These are phyloP conservation scores for Orius laevigatus DNA, from an alignment of 1,140 invertebrate genomes.

Conservation along the genomic window DNA sequence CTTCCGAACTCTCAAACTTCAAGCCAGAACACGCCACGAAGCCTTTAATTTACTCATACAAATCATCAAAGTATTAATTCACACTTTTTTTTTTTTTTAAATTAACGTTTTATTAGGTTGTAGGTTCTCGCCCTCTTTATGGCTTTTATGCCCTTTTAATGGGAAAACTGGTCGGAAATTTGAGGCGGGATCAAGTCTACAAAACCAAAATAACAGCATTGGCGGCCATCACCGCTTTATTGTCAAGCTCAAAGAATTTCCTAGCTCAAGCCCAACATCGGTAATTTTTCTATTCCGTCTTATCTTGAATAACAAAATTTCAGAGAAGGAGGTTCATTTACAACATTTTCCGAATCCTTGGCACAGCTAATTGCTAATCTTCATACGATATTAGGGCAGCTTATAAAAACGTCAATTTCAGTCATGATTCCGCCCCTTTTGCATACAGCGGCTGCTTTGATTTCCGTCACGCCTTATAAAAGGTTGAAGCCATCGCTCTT, in stretches of 20 bases:
- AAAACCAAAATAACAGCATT: not conserved
- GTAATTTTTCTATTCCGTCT: slow-evolving; percentile 1
- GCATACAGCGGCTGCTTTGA: slow-evolving; percentile 2
- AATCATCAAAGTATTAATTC: slow-evolving; percentile 9
- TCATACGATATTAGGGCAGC: not conserved
- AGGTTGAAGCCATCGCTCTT: slow-evolving; percentile 9
- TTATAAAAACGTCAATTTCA: not conserved
- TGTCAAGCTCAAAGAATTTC: slow-evolving; percentile 11
- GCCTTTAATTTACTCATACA: slow-evolving; percentile 13
- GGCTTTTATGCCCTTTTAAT: slow-evolving; percentile 7
- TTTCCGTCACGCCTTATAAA: slow-evolving; percentile 13
- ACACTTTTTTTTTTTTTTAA: not conserved
- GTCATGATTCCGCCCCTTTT: slow-evolving; percentile 4
- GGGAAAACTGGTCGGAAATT: too few relatives aligned
- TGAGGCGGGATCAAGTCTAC: too few relatives aligned
- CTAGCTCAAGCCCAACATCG: slow-evolving; percentile 13
- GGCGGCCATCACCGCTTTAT: slow-evolving; percentile 9
- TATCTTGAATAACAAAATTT: not conserved
- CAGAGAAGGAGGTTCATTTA: slow-evolving; percentile 11
- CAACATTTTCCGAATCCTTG: slow-evolving; percentile 12
- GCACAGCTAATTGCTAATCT: slow-evolving; percentile 9
- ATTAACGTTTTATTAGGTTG: not conserved
- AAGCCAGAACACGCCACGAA: slow-evolving; percentile 13
- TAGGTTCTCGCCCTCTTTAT: slow-evolving; percentile 1
- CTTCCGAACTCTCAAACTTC: not conserved